Percentiles rank a stretch among this genome's conserved stretches.
phyloP scores from a whole-genome alignment of 1,140 invertebrate genomes.

The Heliconius nattereri region DNA sequence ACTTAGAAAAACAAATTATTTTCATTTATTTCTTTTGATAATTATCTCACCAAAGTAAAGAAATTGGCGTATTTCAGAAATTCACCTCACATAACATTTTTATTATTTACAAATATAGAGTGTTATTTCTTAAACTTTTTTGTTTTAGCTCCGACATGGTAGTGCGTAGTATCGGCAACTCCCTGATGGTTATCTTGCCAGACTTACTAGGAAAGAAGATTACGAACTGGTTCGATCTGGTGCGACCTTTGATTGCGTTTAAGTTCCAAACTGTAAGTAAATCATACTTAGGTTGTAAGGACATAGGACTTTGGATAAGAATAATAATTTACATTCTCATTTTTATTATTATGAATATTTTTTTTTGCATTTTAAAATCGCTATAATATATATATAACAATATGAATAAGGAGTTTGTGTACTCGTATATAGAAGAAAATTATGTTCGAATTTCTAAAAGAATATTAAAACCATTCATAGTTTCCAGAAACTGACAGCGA shows the following conservation, averaged over 20 bases:
- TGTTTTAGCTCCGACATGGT: slow-evolving; percentile 91
- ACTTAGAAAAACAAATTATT: no score
- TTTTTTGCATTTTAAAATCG: no score
- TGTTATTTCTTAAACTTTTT: neutral
- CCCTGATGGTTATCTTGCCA: slow-evolving; percentile 94
- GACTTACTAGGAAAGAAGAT: slow-evolving; percentile 93
- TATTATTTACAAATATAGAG: no score
- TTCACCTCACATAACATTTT: no score
- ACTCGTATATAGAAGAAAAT: neutral
- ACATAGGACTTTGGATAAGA: neutral
- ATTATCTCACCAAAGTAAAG: no score
- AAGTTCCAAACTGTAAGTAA: slow-evolving; percentile 94
- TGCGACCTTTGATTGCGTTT: slow-evolving; percentile 95
- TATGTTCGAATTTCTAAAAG: neutral
- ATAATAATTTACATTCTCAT: no score
- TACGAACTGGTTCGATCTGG: slow-evolving; percentile 94
- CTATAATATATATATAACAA: no score
- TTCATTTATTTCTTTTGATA: no score
- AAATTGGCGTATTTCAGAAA: no score
- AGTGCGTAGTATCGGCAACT: slow-evolving; percentile 94
- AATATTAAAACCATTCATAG: neutral
- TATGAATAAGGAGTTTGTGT: no score
- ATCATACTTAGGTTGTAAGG: neutral
- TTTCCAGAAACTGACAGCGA: neutral
- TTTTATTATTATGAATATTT: no score